Evolutionary conservation across 2,888 invertebrate genomes (phyloP), one percentile per base, ranked within the genome.

Genomic region (Kuschelorhynchus macadamiae): DNA sequence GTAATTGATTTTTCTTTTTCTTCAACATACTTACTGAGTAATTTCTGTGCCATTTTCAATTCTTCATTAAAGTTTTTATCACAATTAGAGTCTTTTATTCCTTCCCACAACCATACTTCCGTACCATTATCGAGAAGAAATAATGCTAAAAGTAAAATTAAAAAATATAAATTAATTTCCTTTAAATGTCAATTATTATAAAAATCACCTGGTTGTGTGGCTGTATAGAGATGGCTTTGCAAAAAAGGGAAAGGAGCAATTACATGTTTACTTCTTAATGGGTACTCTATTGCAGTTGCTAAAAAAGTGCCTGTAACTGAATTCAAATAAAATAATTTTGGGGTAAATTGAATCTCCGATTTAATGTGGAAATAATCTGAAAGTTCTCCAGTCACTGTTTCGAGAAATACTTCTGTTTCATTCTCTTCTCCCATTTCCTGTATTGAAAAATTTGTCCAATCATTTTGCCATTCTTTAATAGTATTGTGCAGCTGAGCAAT

Each of bases 31-130:
- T 71, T 59, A n/a, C 46, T 47, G 7, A 71, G 65, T 9, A 70
- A 68, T 33, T 70, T 59, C 9, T 68, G 62, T 0, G 70, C 73
- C 17, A 72, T 46, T 8, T 71, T 59, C 14, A 70, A 63, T 18
- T 75, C 72, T 25, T 47, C 64, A 33, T 59, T 47, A 56, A 71
- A 71, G 11, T 30, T 46, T 32, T 66, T 59, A 21, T 70, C 70
- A 33, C 32, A 49, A 5, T 64, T 46, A 21, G 55, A 1, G 16
- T 64, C 56, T 62, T 47, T 55, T 5, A 30, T 17, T 5, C 72
- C 73, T 63, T 75, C 66, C 74, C 75, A 75, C n/a, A 77, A 61
- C 76, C 76, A 77, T n/a, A 77, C 70, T 49, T 75, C 73, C 12
- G 65, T 61, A 55, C 74, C 42, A 42, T 77, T 75, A 65, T 77